A percentile compares a stretch with the other conserved stretches of the same genome.
Evolutionary conservation across 2,888 invertebrate genomes (phyloP).

Genomic region (Holacanthella duospinosa): DNA sequence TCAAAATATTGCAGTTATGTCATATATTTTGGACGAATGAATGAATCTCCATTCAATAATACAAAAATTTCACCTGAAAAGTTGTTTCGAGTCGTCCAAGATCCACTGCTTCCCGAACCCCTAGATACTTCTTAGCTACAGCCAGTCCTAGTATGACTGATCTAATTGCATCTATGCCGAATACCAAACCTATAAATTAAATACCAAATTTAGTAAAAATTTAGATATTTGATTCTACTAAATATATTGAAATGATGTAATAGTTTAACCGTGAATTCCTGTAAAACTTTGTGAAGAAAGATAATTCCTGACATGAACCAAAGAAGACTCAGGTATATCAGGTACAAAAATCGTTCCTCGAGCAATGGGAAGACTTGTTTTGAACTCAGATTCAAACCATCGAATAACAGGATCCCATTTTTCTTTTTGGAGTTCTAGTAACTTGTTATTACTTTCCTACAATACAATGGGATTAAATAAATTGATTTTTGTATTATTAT

Average conservation of each 20-base stretch:
- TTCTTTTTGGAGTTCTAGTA: conserved; percentile 60
- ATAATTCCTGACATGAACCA: conserved; percentile 59
- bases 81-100: conserved; percentile 82
- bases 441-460: conserved; percentile 61
- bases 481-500: neutral
- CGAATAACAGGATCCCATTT: conserved; percentile 83
- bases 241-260: neutral
- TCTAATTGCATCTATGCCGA: conserved; percentile 78
- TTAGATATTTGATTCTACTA: conserved; percentile 25
- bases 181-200: conserved; percentile 55
- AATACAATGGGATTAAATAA: conserved; percentile 6
- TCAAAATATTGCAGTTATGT: too few species aligned
- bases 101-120: conserved; percentile 68
- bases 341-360: conserved; percentile 60
- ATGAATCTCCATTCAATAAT: neutral
- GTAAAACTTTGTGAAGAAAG: conserved; percentile 70
- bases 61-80: conserved; percentile 58
- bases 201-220: conserved; percentile 12
- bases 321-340: conserved; percentile 53
- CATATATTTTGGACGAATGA: too few species aligned
- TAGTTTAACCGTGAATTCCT: conserved; percentile 61
- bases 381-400: conserved; percentile 77
- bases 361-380: conserved; percentile 50
- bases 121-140: conserved; percentile 62
- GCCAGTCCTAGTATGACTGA: conserved; percentile 80